Conservation (phyloP, 2,888 invertebrate species). For the Andrena minutula region DNA sequence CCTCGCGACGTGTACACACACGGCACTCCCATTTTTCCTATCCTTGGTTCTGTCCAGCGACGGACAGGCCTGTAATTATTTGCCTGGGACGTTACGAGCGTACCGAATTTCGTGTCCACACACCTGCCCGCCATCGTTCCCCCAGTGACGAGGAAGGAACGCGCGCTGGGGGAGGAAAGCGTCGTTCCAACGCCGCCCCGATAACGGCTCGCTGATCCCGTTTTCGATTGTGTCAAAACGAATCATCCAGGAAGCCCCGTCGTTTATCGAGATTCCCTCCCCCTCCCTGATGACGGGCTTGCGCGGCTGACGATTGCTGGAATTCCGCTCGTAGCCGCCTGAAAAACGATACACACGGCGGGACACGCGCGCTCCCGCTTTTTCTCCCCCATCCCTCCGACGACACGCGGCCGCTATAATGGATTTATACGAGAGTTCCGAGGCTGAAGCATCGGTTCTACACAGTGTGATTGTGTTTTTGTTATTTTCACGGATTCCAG, state of each 20-base stretch:
- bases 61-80: slow-evolving; percentile 51
- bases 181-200: slow-evolving; percentile 48
- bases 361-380: slow-evolving; percentile 1
- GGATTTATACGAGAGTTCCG: slow-evolving; percentile 36
- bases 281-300: slow-evolving; percentile 6
- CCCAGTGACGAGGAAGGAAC: slow-evolving; percentile 15
- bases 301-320: slow-evolving; percentile 1
- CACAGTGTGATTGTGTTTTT: background rate
- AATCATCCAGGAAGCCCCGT: slow-evolving; percentile 25
- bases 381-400: background rate
- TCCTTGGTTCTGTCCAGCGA: background rate
- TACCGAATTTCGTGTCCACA: slow-evolving; percentile 48
- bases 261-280: slow-evolving; percentile 42
- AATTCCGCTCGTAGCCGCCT: background rate
- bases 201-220: slow-evolving; percentile 37
- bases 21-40: slow-evolving; percentile 17
- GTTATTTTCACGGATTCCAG: background rate
- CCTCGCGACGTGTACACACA: background rate
- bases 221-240: slow-evolving; percentile 51
- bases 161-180: slow-evolving; percentile 4
- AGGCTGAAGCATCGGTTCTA: background rate
- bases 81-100: slow-evolving; percentile 40
- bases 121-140: slow-evolving; percentile 10
- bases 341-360: slow-evolving; percentile 14
- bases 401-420: slow-evolving; percentile 22